Base-by-base conservation (phyloP, 2,797 vertebrate genomes). In the Pempheris klunzingeri region DNA sequence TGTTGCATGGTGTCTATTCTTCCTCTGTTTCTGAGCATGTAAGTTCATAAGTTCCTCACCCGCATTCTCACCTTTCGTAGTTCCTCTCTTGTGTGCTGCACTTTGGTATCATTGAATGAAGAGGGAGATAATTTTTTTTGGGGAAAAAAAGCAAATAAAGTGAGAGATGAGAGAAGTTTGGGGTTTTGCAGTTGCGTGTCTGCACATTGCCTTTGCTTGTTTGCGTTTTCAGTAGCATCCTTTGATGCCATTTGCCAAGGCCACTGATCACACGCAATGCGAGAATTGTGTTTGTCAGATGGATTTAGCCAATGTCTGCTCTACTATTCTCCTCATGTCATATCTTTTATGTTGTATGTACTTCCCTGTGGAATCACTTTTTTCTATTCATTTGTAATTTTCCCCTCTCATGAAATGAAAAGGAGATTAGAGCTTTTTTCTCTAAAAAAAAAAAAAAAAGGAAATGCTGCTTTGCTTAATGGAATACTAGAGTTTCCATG, bases 281-380 rank as follows among this genome's bases (percentile, higher is more conserved):
- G 74, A 61, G 66, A 82, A 73, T 77, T 76, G 64, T 82, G 71
- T 85, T 87, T 87, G 80, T 86, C 64, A 75, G 85, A 84, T 81
- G 80, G 81, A 74, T 85, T 85, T 78, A 80, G 62, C 38, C 65
- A 53, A 78, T 82, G 63, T 75, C 69, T 77, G 64, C 18, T 71
- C 62, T 72, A 49, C 75, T 80, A 71, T 60, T 53, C 67, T 36
- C 44, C 38, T 2, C 60, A 80, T 82, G 83, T 84, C 75, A 36
- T 30, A 60, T 74, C 39, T 84, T 72, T 57, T 64, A 60, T 84
- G 67, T 38, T 5, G 3, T 64, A 52, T 68, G 24, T 74, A 60
- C 50, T 60, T 77, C 30, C 55, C 75, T n/a, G 53, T 26, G 59
- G 76, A 74, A 62, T 52, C 62, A 34, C 20, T 57, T 54, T 44